phyloP scores from a whole-genome alignment of 1,140 invertebrate genomes.

The Drosophila pseudoobscura region DNA sequence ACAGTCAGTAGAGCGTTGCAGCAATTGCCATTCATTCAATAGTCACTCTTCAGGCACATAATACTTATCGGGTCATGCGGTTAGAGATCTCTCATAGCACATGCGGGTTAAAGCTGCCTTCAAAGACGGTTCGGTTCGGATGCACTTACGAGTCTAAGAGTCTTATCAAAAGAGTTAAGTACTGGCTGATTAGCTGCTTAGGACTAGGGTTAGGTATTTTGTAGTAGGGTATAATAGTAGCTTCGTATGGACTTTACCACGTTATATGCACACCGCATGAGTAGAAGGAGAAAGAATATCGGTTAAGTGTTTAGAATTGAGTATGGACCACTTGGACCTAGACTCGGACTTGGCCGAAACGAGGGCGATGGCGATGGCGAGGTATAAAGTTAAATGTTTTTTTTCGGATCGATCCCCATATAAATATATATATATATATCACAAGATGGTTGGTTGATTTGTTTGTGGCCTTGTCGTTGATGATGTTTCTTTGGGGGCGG shows the following conservation, averaged over 20 bases:
- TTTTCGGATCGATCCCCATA: constrained; percentile 6
- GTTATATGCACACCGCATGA: constrained; percentile 43
- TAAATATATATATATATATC: constrained; percentile 53
- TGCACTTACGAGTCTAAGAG: constrained; percentile 23
- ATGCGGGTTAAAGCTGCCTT: constrained; percentile 18
- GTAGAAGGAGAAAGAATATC: constrained; percentile 31
- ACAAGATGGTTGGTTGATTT: constrained; percentile 59
- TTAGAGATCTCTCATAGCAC: constrained; percentile 21
- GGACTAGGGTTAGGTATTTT: constrained; percentile 35
- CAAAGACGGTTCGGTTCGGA: constrained; percentile 7
- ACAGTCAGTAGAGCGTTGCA: constrained; percentile 17
- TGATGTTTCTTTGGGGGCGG: constrained; percentile 8
- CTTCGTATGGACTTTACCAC: constrained; percentile 53
- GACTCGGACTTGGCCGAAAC: constrained; percentile 3
- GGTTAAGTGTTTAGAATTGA: constrained; percentile 37
- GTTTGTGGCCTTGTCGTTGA: constrained; percentile 3
- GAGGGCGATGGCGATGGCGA: constrained; percentile 12
- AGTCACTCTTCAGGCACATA: constrained; percentile 33
- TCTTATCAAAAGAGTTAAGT: constrained; percentile 24
- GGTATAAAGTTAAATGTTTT: constrained; percentile 29
- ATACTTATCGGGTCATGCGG: constrained; percentile 48
- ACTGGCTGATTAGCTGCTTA: constrained; percentile 27
- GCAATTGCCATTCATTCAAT: constrained; percentile 16
- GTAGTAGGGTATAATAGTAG: constrained; percentile 23
- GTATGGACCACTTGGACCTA: constrained; percentile 54